Conservation (phyloP, 92 coral and sea anemone species). For the Meandrina meandrites region DNA sequence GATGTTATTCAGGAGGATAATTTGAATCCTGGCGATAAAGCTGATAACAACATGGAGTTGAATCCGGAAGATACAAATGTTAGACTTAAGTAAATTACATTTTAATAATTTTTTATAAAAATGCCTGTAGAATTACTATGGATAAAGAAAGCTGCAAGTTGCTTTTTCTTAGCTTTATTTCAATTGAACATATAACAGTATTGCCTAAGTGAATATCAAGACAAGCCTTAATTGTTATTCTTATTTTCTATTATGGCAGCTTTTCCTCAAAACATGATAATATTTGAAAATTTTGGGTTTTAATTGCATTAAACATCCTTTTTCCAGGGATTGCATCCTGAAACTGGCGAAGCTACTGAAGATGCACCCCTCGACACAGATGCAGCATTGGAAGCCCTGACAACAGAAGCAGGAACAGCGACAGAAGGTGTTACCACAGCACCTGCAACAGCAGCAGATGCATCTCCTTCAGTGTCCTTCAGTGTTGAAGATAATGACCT, state of each 20-base stretch:
- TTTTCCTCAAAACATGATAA: too few species aligned
- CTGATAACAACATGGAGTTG: neutral
- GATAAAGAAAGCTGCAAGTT: too few species aligned
- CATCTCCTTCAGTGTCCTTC: constrained; percentile 2
- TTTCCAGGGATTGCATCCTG: constrained; percentile 16
- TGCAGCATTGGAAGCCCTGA: neutral
- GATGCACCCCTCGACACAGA: neutral
- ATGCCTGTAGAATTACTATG: too few species aligned
- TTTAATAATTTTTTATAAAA: too few species aligned
- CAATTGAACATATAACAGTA: too few species aligned
- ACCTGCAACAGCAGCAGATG: neutral
- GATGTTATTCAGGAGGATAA: neutral
- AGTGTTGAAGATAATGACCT: constrained; percentile 6
- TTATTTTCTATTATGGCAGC: too few species aligned
- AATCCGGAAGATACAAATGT: constrained; percentile 7
- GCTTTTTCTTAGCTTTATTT: too few species aligned
- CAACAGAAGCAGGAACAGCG: neutral
- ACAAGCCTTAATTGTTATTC: too few species aligned
- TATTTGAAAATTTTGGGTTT: too few species aligned
- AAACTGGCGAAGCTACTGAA: constrained; percentile 1
- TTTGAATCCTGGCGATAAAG: neutral
- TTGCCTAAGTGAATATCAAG: too few species aligned
- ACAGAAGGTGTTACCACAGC: neutral
- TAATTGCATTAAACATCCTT: neutral
- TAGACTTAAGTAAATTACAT: constrained; percentile 1